phyloP scores from a whole-genome alignment of 2,113 vertebrate genomes.

The Bambusicola thoracicus region DNA sequence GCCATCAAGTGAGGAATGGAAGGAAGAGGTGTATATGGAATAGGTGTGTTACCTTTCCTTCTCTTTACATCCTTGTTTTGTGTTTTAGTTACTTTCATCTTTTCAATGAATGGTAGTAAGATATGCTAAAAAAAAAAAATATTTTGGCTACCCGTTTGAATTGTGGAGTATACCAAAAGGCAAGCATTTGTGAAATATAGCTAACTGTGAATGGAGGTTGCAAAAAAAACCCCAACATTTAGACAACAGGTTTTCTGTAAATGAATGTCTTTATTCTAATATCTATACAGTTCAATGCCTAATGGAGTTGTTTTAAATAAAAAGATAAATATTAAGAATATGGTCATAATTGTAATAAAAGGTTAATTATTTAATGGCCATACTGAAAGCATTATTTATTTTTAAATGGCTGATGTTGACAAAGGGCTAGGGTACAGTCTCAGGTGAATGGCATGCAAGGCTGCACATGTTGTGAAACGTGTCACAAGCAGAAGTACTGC shows the following conservation, averaged over 20 bases:
- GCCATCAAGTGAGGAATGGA: neutral
- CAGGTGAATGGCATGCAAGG: neutral
- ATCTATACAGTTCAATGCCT: neutral
- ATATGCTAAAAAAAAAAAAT: neutral
- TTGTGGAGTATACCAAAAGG: constrained; percentile 35
- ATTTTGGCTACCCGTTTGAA: neutral
- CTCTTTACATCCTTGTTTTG: neutral
- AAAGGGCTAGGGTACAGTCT: constrained; percentile 25
- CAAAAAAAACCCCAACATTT: neutral
- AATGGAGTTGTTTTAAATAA: constrained; percentile 20
- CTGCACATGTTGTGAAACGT: too few species aligned
- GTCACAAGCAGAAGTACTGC: neutral
- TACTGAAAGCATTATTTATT: neutral
- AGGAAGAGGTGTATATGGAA: neutral
- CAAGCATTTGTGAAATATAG: neutral
- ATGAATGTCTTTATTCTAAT: constrained; percentile 29
- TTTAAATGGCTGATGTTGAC: neutral
- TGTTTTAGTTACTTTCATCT: neutral
- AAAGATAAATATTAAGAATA: neutral
- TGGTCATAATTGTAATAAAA: neutral
- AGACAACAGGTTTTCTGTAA: constrained; percentile 28
- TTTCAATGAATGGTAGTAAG: neutral
- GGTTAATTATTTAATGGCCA: neutral
- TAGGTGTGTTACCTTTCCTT: neutral
- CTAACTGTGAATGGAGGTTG: neutral